Base-by-base conservation (phyloP, 2,797 vertebrate genomes). In the Syngnathus acus region DNA sequence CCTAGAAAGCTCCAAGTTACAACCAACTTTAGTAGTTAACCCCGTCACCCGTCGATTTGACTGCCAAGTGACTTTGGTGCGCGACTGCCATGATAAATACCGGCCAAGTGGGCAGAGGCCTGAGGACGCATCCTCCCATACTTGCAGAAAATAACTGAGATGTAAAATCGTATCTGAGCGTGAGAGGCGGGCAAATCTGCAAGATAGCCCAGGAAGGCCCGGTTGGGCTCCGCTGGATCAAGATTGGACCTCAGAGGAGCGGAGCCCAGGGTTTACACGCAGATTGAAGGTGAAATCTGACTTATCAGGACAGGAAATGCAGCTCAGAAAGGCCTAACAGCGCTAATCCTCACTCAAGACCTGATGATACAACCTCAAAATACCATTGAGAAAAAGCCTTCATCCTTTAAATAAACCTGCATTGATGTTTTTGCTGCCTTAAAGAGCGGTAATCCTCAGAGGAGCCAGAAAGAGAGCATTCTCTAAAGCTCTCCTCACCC, bases 21-120 rank as follows among this genome's bases (percentile, higher is more conserved):
- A 91, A 88, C 94, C 91, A 93, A 93, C 92, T 96, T 94, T 66
- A 91, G 94, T 92, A 96, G 94, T 96, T 97, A 97, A 96, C 94
- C 94, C 90, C 82, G 63, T 90, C 91, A 95, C 94, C 94, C 92
- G 78, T 88, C 86, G 87, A 92, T 92, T 90, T 83, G 86, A 90
- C 90, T 91, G 93, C 93, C 93, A 91, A 94, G 92, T 88, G 91
- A 92, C 91, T 88, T 85, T 91, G 91, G 91, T 89, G 88, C 84
- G 85, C 91, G 86, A 87, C 87, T 68, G 81, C 76, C 91, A 93
- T 94, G 94, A 95, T 95, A 89, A 94, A 95, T 96, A 89, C 67
- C 70, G 67, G 80, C 81, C 89, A 90, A 90, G 86, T 91, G 88
- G 83, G 82, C 71, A 83, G 88, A 88, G 85, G 71, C 68, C 65